Evolutionary conservation across 2,113 vertebrate genomes (phyloP), one percentile per base, ranked within the genome.

Genomic region (Elanus axillaris): DNA sequence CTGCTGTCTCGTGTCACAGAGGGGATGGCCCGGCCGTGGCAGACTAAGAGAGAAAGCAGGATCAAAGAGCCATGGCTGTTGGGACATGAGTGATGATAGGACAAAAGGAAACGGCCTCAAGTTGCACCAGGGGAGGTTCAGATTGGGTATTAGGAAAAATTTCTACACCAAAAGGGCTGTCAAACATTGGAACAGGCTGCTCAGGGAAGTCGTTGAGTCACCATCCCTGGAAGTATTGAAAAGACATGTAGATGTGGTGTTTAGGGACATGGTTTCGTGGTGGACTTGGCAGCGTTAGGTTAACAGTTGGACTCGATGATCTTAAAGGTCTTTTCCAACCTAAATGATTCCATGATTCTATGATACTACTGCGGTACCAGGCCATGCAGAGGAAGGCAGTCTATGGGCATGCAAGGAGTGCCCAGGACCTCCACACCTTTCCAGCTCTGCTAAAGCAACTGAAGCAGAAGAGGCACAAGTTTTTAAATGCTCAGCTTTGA

Each of bases 401-500:
- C 22, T 17, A 47, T 64, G 55, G 73, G 36, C 59, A 78, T 40
- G 82, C 74, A 68, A 59, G 48, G 88, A 68, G 56, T 40, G 71
- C 62, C 74, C 22, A 15, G 59, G 62, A 52, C 53, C 72, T 74
- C 38, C 10, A 75, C 72, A 81, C 36, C 47, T 90, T 52, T 68
- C 75, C 52, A 67, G 62, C 69, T 76, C 67, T 95, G 72, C 74
- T 79, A 85, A 95, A 96, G 88, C 74, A 94, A 83, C 60, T 77
- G 36, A 76, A 71, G 92, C 43, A 71, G 89, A 94, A 93, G 74
- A 75, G 36, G 36, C 60, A 34, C 50, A 68, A 52, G 8, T 64
- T 76, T 55, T 55, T 48, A 23, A 69, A 52, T 17, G 14, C 31
- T 42, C 31, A 22, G 26, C 26, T 74, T 36, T 38, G 23, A 69